Percentiles rank a stretch among this genome's conserved stretches.
Conservation (phyloP, 1,140 invertebrate genomes). For the Conus betulinus region DNA sequence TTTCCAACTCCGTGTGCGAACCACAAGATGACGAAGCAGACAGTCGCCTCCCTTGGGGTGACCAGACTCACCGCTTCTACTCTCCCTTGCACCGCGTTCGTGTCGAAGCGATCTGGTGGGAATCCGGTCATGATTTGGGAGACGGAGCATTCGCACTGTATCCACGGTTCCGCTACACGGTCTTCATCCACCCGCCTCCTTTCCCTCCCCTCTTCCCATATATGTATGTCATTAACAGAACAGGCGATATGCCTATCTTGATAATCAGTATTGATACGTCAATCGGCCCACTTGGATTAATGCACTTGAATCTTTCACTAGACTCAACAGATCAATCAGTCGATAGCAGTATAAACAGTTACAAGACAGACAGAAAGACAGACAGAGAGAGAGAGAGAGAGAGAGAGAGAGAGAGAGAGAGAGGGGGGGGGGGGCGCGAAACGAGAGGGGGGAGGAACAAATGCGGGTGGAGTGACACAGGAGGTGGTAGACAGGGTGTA, state of each 20-base stretch:
- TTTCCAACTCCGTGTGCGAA: not conserved
- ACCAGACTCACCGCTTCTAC: not conserved
- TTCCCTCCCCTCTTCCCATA: too few relatives aligned
- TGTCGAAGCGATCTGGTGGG: too few relatives aligned
- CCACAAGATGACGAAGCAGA: not conserved
- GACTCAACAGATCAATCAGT: too few relatives aligned
- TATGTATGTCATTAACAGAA: too few relatives aligned
- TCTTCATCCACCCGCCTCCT: too few relatives aligned
- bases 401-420: not conserved
- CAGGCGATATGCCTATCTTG: too few relatives aligned
- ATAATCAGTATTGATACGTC: too few relatives aligned
- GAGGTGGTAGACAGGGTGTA: not conserved
- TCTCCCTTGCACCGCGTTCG: not conserved
- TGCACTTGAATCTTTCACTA: too few relatives aligned
- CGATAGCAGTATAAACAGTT: not conserved
- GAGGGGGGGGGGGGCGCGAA: not conserved
- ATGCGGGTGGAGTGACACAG: not conserved
- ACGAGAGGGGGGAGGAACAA: not conserved
- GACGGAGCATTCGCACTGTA: too few relatives aligned
- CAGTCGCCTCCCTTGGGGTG: not conserved
- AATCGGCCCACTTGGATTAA: too few relatives aligned
- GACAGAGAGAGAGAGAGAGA: slow-evolving; percentile 1
- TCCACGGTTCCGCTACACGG: too few relatives aligned
- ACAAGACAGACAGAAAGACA: not conserved
- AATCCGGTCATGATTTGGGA: too few relatives aligned